Conservation (phyloP, 1,140 invertebrate genomes). For the Tetragonula clypearis region DNA sequence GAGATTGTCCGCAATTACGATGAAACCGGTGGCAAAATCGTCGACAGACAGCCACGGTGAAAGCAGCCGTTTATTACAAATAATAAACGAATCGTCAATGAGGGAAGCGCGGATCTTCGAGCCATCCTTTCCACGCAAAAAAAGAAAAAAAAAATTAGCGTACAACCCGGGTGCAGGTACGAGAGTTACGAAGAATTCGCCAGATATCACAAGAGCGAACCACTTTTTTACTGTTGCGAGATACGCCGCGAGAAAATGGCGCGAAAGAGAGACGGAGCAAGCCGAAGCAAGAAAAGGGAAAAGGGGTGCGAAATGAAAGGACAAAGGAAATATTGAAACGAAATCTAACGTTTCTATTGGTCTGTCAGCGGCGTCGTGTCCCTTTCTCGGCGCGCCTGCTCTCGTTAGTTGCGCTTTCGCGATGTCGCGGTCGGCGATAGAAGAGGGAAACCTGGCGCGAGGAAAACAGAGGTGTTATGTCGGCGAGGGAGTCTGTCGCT, state of each 20-base stretch:
- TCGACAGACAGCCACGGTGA: constrained; percentile 19
- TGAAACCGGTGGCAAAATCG: constrained; percentile 16
- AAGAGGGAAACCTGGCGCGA: constrained; percentile 2
- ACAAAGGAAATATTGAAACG: constrained; percentile 59
- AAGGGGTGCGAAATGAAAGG: constrained; percentile 14
- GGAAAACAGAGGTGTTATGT: constrained; percentile 36
- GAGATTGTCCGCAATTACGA: constrained; percentile 35
- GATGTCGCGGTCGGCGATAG: constrained; percentile 9
- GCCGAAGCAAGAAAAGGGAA: too few relatives aligned
- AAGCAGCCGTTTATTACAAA: constrained; percentile 29
- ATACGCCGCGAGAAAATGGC: background rate
- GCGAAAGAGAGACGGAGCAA: background rate
- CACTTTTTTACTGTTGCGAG: background rate
- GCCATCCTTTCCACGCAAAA: background rate
- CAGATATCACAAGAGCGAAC: background rate
- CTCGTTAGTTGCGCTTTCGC: constrained; percentile 42
- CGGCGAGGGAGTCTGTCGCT: background rate
- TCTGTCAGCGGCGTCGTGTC: constrained; percentile 17
- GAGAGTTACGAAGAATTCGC: background rate
- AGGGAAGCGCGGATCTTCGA: constrained; percentile 3
- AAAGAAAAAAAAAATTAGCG: constrained; percentile 12
- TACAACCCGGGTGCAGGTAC: background rate
- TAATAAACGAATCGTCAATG: constrained; percentile 31
- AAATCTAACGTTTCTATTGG: constrained; percentile 73
- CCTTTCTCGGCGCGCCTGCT: constrained; percentile 6